A percentile compares a stretch with the other conserved stretches of the same genome.
These are phyloP conservation scores for Gymnocypris eckloni DNA, from an alignment of 2,797 vertebrate species.

Conservation along the genomic window DNA sequence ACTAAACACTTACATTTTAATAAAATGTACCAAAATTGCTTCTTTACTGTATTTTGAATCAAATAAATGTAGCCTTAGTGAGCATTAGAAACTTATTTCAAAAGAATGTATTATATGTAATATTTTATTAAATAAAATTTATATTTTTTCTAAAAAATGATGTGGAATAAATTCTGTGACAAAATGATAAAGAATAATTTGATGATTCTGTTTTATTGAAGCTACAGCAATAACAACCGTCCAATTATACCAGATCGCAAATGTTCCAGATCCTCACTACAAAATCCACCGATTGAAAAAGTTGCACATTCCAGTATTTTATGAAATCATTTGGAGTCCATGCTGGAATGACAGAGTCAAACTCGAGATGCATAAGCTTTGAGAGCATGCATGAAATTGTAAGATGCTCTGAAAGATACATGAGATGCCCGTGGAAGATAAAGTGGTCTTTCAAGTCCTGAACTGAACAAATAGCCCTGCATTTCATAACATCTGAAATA, in stretches of 20 bases:
- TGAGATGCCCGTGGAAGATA: background rate
- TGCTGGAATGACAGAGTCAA: background rate
- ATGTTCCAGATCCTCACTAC: background rate
- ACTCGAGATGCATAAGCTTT: background rate
- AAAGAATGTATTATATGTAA: background rate
- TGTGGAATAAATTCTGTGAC: background rate
- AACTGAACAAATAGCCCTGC: background rate
- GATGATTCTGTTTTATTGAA: slow-evolving; percentile 12
- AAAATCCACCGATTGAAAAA: background rate
- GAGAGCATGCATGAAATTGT: background rate
- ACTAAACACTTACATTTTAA: too few relatives aligned
- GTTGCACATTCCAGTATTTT: background rate
- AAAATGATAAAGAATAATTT: background rate
- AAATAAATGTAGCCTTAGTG: background rate
- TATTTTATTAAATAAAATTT: background rate
- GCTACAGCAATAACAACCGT: background rate
- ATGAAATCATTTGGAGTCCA: background rate
- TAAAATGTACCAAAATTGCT: too few relatives aligned
- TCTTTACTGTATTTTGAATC: background rate
- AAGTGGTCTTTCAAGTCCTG: background rate
- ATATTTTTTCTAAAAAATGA: background rate
- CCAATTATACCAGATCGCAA: background rate
- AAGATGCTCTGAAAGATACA: background rate
- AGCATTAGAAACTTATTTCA: background rate
- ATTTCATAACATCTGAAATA: slow-evolving; percentile 17